Percentiles rank a stretch among this genome's conserved stretches.
These are phyloP conservation scores for Peromyscus californicus DNA, from an alignment of 2,113 vertebrate genomes.

Conservation along the genomic window DNA sequence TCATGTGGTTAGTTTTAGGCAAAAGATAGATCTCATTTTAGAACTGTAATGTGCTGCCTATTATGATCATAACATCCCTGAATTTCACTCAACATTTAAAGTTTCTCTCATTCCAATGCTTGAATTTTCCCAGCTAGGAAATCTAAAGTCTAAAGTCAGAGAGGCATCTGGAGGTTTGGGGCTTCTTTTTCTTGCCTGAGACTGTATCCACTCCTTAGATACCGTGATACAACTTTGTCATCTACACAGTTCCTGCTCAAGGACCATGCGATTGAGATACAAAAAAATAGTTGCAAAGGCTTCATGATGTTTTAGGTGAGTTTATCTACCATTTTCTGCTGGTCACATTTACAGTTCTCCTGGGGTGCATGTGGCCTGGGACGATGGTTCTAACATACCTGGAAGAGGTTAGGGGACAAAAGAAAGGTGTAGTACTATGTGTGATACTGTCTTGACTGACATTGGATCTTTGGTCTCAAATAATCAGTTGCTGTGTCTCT, in stretches of 20 bases:
- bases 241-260: background rate
- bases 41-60: background rate
- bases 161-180: background rate
- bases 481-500: background rate
- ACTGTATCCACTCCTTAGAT: background rate
- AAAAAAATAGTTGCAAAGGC: background rate
- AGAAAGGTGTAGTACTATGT: background rate
- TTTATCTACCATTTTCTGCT: background rate
- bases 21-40: background rate
- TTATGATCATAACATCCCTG: background rate
- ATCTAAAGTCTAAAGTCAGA: background rate
- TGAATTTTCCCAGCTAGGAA: background rate
- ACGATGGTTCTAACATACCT: background rate
- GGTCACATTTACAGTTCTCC: background rate
- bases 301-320: background rate
- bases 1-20: slow-evolving; percentile 10
- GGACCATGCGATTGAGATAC: background rate
- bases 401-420: background rate
- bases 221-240: fast-evolving
- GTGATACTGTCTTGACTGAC: background rate
- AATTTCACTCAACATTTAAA: slow-evolving; percentile 35
- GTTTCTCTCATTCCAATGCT: background rate
- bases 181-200: too few relatives aligned
- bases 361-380: background rate
- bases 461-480: background rate